Base-by-base conservation (phyloP, 2,113 vertebrate species). In the zebrafish (Danio rerio) region DNA sequence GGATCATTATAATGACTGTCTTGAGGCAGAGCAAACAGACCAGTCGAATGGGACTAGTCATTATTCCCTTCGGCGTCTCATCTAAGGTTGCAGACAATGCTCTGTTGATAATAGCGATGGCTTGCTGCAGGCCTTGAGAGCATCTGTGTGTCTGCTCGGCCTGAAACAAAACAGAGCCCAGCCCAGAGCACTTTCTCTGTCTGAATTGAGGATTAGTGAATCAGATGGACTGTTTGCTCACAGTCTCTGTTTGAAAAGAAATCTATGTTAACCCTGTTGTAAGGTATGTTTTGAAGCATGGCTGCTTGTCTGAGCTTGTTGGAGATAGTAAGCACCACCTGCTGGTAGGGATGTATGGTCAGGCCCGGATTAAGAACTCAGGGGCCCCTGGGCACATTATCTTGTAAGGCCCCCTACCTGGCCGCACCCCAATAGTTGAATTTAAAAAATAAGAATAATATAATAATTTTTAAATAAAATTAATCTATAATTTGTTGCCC, bases 131-230 rank as follows among this genome's bases (percentile, higher is more conserved):
- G 18, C 58, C 40, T 31, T 62, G 12, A 5, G 74, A 77, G 18
- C 58, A 62, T 77, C 74, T 75, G 53, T 75, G 53, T 9, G 9
- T 58, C 69, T 72, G 66, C 53, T 70, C 16, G 21, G 58, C 18
- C 70, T 50, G 71, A 81, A 74, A 74, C 59, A 18, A 65, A 53
- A 74, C 69, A 42, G 20, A 65, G 47, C 21, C 58, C 58, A 65
- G 47, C 21, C 58, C 58, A 20, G 47, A 63, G 58, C 74, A 16
- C 70, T 42, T 74, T 65, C 9, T 43, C 5, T 18, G 21, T 81
- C 15, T 81, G 58, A 81, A 49, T 31, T 81, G 53, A 20, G 31
- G 58, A 77, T 62, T 61, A 62, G 69, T 45, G 69, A 73, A 65
- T 55, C 58, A 55, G 70, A 74, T 74, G 16, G 53, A 43, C 13